These are phyloP conservation scores for Silurus glanis DNA, from an alignment of 2,113 vertebrate genomes.

Conservation along the genomic window DNA sequence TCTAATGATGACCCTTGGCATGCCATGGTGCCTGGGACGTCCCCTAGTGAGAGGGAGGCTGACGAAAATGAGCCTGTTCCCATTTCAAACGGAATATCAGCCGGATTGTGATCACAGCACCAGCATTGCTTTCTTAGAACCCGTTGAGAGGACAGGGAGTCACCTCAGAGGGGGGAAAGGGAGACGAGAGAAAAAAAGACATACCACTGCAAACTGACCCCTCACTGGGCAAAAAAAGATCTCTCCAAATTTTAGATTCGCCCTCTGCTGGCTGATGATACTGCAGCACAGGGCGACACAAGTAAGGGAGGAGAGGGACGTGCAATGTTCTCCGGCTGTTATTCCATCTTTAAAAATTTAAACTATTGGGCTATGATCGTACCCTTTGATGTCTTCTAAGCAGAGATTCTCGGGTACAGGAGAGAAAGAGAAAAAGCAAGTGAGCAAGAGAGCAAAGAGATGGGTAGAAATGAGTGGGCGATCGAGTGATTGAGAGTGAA, in stretches of 20 bases:
- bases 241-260: conserved; percentile 58
- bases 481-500: conserved; percentile 63
- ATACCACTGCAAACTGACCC: conserved; percentile 39
- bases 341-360: conserved; percentile 99
- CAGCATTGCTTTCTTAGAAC: conserved; percentile 67
- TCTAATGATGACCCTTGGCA: conserved; percentile 99
- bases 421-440: conserved; percentile 60
- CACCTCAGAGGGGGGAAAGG: not conserved
- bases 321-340: conserved; percentile 97
- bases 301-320: conserved; percentile 78
- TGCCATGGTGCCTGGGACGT: conserved; percentile 91
- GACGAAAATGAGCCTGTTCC: conserved; percentile 99
- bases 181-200: not conserved
- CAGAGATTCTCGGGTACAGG: conserved; percentile 88
- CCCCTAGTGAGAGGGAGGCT: conserved; percentile 81
- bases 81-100: conserved; percentile 99
- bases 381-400: conserved; percentile 98
- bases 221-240: conserved; percentile 83
- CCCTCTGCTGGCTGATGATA: conserved; percentile 92
- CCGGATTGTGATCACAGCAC: conserved; percentile 97
- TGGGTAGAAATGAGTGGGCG: conserved; percentile 78
- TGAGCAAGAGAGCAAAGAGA: conserved; percentile 56
- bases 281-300: conserved; percentile 90
- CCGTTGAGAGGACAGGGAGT: conserved; percentile 81
- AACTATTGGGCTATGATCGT: conserved; percentile 96